Percentiles rank a stretch among this genome's conserved stretches.
phyloP scores from a whole-genome alignment of 2,888 invertebrate species.

The Bhutanitis thaidina region DNA sequence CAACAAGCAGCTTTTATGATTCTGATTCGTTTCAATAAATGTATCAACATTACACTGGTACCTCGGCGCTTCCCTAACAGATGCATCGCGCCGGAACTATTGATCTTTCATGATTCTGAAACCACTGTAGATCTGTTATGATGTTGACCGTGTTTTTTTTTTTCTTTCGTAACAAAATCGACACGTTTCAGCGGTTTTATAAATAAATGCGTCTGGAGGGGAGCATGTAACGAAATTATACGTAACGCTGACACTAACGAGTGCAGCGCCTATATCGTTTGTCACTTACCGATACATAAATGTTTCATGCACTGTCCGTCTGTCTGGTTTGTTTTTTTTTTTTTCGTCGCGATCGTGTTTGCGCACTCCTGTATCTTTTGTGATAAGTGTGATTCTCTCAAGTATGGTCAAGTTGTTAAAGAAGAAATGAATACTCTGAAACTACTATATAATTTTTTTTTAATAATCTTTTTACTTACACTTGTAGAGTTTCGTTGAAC shows the following conservation, averaged over 20 bases:
- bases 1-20: no score
- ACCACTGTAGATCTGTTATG: conserved; percentile 48
- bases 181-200: conserved; percentile 39
- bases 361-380: no score
- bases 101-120: conserved; percentile 53
- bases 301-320: conserved; percentile 42
- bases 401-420: no score
- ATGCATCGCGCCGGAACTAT: conserved; percentile 43
- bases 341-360: conserved; percentile 1
- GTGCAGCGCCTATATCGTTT: conserved; percentile 63
- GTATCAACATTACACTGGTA: no score
- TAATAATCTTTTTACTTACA: no score
- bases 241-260: conserved; percentile 50
- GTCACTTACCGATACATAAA: conserved; percentile 55
- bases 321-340: no score
- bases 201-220: conserved; percentile 32
- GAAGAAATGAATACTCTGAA: no score
- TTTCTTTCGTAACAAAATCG: conserved; percentile 45
- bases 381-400: no score
- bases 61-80: conserved; percentile 27
- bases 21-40: no score
- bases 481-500: no score
- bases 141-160: conserved; percentile 34
- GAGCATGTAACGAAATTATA: conserved; percentile 39
- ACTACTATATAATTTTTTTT: no score